Evolutionary conservation across 2,113 vertebrate genomes (phyloP).

Genomic region (Monarcha castaneiventris): DNA sequence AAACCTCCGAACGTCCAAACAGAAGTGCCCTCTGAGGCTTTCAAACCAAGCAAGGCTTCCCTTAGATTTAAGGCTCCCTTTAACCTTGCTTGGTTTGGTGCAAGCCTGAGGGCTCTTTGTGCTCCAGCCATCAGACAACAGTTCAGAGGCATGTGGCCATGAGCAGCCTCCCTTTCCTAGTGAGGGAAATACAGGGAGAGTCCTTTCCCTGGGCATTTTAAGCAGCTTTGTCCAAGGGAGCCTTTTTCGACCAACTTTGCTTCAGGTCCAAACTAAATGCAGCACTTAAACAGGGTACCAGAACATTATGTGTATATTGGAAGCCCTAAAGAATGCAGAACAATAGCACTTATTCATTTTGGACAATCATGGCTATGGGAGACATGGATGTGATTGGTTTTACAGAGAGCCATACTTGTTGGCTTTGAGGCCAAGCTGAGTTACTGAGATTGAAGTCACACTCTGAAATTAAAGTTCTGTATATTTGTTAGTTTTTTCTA

Average conservation of each 20-base stretch:
- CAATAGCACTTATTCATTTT: not conserved
- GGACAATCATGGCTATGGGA: not conserved
- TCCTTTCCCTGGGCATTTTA: not conserved
- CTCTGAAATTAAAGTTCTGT: not conserved
- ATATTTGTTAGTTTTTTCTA: not conserved
- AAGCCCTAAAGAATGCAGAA: not conserved
- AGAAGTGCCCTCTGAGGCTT: not conserved
- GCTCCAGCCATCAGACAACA: not conserved
- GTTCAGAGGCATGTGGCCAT: not conserved
- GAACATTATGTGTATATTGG: not conserved
- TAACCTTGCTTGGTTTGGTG: not conserved
- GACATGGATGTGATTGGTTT: not conserved
- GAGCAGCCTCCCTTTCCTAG: not conserved
- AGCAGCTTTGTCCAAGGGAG: not conserved
- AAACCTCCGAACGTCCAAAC: not conserved
- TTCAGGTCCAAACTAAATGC: not conserved
- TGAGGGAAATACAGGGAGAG: not conserved
- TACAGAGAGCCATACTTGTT: not conserved
- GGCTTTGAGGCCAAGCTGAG: not conserved
- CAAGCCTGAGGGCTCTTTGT: not conserved
- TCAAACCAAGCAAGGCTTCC: not conserved
- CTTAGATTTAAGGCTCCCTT: not conserved
- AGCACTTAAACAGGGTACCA: not conserved
- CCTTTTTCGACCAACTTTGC: not conserved
- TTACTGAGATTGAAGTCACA: not conserved